Base-by-base conservation (phyloP, 2,797 vertebrate genomes). In the Phataginus tetradactyla region DNA sequence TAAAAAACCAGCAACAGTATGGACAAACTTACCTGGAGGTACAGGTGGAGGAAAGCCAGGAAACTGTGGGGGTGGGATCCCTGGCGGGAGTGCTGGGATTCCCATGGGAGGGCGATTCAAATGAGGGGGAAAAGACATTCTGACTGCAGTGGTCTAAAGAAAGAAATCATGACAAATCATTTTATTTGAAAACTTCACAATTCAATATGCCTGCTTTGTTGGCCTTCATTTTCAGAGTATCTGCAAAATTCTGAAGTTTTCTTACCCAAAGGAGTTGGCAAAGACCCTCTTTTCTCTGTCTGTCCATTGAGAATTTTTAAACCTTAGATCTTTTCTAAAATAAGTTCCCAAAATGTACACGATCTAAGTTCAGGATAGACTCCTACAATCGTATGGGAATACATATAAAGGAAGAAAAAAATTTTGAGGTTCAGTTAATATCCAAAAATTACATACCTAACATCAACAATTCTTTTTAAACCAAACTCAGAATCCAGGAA, bases 61-160 rank as follows among this genome's bases (percentile, higher is more conserved):
- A 98, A 99, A 99, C 95, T 99, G 99, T 59, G 99, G 99, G 80
- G 99, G 99, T 80, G 99, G 99, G 69, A 99, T 99, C 97, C 99
- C 99, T 6, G 99, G 99, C 84, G 99, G 99, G 75, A 99, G 99
- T 0, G 99, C 98, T 88, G 99, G 99, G 97, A 99, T 99, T 97
- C 99, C 99, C 98, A 99, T 99, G 29, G 99, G 99, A 96, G 99
- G 99, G 97, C 99, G 99, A 99, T 99, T 99, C 98, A 99, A 99
- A 98, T 99, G 99, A 98, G 99, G 99, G 96, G 99, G 99, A 86
- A 99, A 99, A 95, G 99, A 99, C 99, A 99, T 99, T 98, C 98
- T 99, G 98, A 97, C 97, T 97, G 98, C 97, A 98, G 95, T 96
- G 95, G 98, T 98, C 99, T 99, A 94, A 57, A 94, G 97, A 98